These are phyloP conservation scores for Metalampra italica DNA, from an alignment of 2,888 invertebrate species.

Conservation along the genomic window DNA sequence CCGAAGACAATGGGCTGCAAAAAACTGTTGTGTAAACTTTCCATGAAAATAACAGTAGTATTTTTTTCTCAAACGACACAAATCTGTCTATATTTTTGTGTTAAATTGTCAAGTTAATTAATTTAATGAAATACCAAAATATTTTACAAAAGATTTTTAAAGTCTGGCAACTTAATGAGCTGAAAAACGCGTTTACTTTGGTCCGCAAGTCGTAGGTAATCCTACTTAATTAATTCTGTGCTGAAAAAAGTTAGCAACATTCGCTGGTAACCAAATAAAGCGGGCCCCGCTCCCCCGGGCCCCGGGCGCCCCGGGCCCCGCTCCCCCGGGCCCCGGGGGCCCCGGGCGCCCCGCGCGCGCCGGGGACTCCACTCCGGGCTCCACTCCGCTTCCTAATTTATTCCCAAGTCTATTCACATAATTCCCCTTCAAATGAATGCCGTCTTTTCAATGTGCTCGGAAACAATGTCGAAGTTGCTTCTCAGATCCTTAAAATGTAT, in stretches of 20 bases:
- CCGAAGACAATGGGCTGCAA: no score
- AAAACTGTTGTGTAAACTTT: no score
- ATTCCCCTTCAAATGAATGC: conserved; percentile 36
- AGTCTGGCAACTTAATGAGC: not conserved
- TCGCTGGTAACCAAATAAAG: conserved; percentile 43
- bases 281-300: conserved; percentile 30
- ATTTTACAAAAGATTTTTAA: no score
- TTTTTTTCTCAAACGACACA: no score
- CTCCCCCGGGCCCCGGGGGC: conserved; percentile 27
- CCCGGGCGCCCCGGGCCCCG: conserved; percentile 20
- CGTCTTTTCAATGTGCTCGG: conserved; percentile 46
- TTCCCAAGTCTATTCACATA: conserved; percentile 51
- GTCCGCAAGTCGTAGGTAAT: conserved; percentile 28
- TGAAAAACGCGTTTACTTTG: not conserved
- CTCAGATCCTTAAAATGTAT: not conserved
- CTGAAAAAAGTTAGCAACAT: conserved; percentile 46
- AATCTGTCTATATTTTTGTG: no score
- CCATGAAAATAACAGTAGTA: no score
- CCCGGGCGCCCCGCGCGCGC: conserved; percentile 25
- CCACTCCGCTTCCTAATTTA: conserved; percentile 48
- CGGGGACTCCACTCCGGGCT: conserved; percentile 13
- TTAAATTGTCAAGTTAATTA: conserved; percentile 24
- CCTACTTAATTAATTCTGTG: conserved; percentile 55
- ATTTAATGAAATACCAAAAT: no score
- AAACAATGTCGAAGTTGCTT: conserved; percentile 33